Percentiles rank a stretch among this genome's conserved stretches.
These are phyloP conservation scores for Desmophyllum pertusum DNA, from an alignment of 92 coral and sea anemone genomes.

Conservation along the genomic window DNA sequence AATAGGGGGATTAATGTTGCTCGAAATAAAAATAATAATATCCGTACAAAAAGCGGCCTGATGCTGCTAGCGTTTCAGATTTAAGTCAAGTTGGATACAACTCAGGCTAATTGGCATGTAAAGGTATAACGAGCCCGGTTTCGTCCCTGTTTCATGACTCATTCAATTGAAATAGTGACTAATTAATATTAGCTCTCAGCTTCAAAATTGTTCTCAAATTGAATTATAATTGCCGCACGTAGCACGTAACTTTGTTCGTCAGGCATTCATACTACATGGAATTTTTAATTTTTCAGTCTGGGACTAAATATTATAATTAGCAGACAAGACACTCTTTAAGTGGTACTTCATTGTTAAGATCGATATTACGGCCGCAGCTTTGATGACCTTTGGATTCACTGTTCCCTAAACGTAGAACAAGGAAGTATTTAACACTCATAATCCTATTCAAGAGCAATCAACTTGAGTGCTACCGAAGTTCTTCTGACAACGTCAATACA, in stretches of 20 bases:
- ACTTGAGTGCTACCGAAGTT: too few relatives aligned
- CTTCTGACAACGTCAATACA: too few relatives aligned
- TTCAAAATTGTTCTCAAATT: background rate
- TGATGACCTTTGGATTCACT: background rate
- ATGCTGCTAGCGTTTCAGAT: background rate
- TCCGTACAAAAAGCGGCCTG: too few relatives aligned
- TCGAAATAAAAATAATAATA: too few relatives aligned
- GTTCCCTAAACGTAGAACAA: background rate
- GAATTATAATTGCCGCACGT: background rate
- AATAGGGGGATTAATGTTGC: too few relatives aligned
- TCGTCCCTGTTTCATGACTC: background rate
- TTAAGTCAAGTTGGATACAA: background rate
- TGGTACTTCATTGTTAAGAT: too few relatives aligned
- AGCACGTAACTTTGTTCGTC: background rate
- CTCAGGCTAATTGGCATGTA: background rate
- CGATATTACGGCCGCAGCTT: background rate
- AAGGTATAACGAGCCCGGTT: background rate
- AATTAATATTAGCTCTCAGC: background rate
- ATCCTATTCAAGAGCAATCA: background rate
- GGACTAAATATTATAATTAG: too few relatives aligned
- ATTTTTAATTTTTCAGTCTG: background rate
- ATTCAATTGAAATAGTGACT: background rate
- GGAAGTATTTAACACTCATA: background rate
- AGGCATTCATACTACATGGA: background rate
- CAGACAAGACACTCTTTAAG: too few relatives aligned